A percentile compares a stretch with the other conserved stretches of the same genome.
phyloP scores from a whole-genome alignment of 2,113 vertebrate species.

The Neolamprologus cancellatus region DNA sequence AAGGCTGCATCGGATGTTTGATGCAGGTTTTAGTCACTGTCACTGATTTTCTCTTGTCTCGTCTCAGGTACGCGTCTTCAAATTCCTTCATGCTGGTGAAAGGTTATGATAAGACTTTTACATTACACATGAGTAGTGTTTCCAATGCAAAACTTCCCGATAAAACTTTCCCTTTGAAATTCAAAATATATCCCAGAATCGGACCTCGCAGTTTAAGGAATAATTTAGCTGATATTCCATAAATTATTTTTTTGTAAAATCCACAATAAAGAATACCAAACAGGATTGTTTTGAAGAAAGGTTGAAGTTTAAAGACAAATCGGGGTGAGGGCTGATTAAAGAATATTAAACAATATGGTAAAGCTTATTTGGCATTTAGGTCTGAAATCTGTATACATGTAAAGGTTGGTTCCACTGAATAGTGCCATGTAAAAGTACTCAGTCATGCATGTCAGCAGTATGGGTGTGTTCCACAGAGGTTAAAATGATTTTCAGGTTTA shows the following conservation, averaged over 20 bases:
- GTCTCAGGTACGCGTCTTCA: background rate
- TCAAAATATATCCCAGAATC: rapidly evolving
- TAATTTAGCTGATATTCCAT: background rate
- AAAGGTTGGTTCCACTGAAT: background rate
- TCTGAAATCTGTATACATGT: background rate
- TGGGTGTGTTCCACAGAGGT: background rate
- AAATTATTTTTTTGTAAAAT: background rate
- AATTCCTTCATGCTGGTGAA: background rate
- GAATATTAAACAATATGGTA: rapidly evolving
- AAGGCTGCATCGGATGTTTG: background rate
- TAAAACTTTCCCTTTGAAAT: background rate
- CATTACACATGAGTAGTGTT: background rate
- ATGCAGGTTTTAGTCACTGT: background rate
- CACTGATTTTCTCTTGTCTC: background rate
- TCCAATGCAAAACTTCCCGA: background rate
- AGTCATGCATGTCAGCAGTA: background rate
- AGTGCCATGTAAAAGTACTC: background rate
- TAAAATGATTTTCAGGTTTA: background rate
- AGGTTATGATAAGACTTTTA: background rate
- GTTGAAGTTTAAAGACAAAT: background rate
- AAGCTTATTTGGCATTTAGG: background rate
- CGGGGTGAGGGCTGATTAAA: rapidly evolving
- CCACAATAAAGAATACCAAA: background rate
- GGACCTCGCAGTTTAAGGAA: background rate
- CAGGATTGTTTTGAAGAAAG: background rate